Evolutionary conservation across 2,113 vertebrate species (phyloP).

Genomic region (Numida meleagris): DNA sequence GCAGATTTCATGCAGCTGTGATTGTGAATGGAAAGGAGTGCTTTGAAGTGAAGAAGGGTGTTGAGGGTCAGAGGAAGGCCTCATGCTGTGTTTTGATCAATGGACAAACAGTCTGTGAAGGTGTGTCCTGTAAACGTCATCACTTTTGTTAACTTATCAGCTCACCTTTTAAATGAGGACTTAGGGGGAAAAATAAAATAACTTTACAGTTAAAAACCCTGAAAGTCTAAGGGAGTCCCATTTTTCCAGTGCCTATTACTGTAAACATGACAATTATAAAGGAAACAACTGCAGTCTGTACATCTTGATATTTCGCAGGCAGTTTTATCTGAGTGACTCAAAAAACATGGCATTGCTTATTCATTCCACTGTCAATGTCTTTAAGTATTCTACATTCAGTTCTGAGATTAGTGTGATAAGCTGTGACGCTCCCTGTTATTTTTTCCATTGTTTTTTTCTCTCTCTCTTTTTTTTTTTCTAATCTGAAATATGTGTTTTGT

Average conservation of each 20-base stretch:
- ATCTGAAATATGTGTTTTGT: not conserved
- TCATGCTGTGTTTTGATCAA: not conserved
- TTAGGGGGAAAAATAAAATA: not conserved
- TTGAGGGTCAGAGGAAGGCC: not conserved
- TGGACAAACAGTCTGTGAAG: not conserved
- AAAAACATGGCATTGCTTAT: not conserved
- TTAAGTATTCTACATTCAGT: not conserved
- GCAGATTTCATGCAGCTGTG: not conserved
- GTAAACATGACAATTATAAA: not conserved
- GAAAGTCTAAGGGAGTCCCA: not conserved
- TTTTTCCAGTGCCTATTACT: not conserved
- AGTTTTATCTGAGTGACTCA: conserved; percentile 9
- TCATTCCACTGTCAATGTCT: not conserved
- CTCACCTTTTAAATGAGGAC: not conserved
- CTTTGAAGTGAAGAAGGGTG: not conserved
- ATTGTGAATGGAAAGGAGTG: not conserved
- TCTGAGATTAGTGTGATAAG: not conserved
- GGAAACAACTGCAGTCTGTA: not conserved
- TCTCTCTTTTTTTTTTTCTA: fast-evolving
- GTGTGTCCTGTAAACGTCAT: not conserved
- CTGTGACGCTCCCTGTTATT: not conserved
- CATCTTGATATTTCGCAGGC: not conserved
- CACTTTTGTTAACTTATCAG: not conserved
- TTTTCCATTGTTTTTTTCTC: not conserved
- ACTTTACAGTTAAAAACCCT: not conserved